Percentiles rank a stretch among this genome's conserved stretches.
Conservation (phyloP, 2,888 invertebrate species). For the Epistrophella euchroma region DNA sequence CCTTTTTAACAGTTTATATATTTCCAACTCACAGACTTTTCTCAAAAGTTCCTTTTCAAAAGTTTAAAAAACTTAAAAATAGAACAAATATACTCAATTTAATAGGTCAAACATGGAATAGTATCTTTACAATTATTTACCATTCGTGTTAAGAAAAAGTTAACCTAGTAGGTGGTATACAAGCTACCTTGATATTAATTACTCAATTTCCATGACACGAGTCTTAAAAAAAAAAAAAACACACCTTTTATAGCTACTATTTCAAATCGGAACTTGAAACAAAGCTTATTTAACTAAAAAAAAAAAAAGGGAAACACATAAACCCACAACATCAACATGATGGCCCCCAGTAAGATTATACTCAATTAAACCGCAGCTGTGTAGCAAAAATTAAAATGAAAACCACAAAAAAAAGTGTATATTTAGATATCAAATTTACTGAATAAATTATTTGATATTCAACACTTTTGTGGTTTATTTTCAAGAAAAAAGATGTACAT, state of each 20-base stretch:
- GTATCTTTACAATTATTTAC: background rate
- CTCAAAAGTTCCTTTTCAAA: too few species aligned
- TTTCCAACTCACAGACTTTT: too few species aligned
- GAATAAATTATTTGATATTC: slow-evolving; percentile 11
- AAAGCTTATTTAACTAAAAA: background rate
- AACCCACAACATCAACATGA: slow-evolving; percentile 20
- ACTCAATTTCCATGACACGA: slow-evolving; percentile 22
- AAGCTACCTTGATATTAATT: slow-evolving; percentile 1
- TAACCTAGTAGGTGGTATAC: background rate
- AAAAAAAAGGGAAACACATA: slow-evolving; percentile 1
- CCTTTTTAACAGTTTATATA: too few species aligned
- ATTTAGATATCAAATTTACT: slow-evolving; percentile 7
- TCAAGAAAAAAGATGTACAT: background rate
- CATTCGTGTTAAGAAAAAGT: slow-evolving; percentile 1
- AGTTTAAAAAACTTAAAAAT: background rate
- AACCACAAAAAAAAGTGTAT: slow-evolving; percentile 22
- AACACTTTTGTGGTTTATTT: slow-evolving; percentile 3
- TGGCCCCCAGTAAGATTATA: slow-evolving; percentile 1
- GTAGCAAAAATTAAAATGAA: background rate
- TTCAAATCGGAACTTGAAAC: slow-evolving; percentile 1
- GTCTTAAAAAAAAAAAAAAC: slow-evolving; percentile 2
- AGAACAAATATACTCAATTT: background rate
- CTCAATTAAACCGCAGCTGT: slow-evolving; percentile 5
- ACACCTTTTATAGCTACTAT: background rate
- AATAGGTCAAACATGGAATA: slow-evolving; percentile 13